Base-by-base conservation (phyloP, 1,140 invertebrate species). In the Portunus trituberculatus region DNA sequence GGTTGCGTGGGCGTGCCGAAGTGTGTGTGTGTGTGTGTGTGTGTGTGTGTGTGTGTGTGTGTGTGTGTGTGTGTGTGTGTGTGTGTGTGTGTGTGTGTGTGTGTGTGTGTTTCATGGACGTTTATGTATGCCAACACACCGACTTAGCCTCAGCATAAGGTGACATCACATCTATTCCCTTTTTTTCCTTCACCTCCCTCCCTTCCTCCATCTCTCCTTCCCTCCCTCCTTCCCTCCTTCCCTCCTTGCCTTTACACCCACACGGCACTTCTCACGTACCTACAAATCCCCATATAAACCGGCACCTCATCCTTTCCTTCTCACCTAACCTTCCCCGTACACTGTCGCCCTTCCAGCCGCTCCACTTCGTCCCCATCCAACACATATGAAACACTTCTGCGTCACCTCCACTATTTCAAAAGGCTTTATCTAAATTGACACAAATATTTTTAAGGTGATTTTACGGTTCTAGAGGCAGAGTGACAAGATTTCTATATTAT, bases 241-340 rank as follows among this genome's bases (percentile, higher is more conserved):
- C 29, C 91, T 31, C 52, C 59, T n/a, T 28, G 46, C 28, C 48
- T 76, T 92, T 3, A 87, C 87, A 89, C 87, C 31, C 45, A 89
- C 45, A 39, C 87, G 14, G 45, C 87, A 89, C 87, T 46, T 89
- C 31, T 46, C 87, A 89, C 87, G 39, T 89, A 46, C 39, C 39
- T 89, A 45, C 31, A 45, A 46, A 89, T n/a, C 31, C 46, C 25
- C 31, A 88, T 31, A 88, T 29, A 88, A 88, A 88, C 28, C 86
- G 52, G 52, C 52, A 59, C 52, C 52, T 59, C 52, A 59, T 59
- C 52, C 52, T 59, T 20, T 10, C 52, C 16, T 59, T 20, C 52
- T 20, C 52, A 20, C 67, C n/a, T 76, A 2, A 25, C 67, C 67
- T 76, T 76, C 67, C 67, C 67, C 25, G n/a, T 76, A 76, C 67